Evolutionary conservation across 2,113 vertebrate genomes (phyloP).

Genomic region (Tupaia chinensis): DNA sequence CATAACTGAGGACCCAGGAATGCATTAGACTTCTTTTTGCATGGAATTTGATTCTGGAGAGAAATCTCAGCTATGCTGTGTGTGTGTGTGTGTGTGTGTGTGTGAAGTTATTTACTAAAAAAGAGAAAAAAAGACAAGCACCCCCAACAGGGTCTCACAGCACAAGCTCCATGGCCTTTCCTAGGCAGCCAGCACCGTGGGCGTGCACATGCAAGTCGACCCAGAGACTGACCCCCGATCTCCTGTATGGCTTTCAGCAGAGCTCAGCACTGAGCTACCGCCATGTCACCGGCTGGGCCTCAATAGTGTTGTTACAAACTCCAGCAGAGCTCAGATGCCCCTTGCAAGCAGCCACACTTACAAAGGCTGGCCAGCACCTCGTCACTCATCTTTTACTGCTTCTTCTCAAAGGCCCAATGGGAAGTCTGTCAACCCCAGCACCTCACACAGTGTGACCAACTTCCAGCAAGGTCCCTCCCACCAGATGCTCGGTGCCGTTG

Average conservation of each 20-base stretch:
- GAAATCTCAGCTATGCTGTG: neutral
- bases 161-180: too few relatives aligned
- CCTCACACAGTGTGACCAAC: rapidly evolving
- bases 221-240: too few relatives aligned
- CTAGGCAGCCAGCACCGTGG: too few relatives aligned
- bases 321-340: neutral
- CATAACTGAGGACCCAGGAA: neutral
- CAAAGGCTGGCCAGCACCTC: neutral
- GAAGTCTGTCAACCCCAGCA: neutral
- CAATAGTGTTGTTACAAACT: neutral
- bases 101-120: too few relatives aligned
- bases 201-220: too few relatives aligned
- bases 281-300: too few relatives aligned
- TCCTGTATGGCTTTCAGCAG: too few relatives aligned
- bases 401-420: neutral
- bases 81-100: too few relatives aligned
- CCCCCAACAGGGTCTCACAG: too few relatives aligned
- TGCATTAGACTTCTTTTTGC: neutral
- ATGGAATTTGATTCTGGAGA: neutral
- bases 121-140: too few relatives aligned
- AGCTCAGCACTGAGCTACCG: too few relatives aligned
- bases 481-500: neutral
- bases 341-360: neutral
- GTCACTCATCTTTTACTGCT: neutral
- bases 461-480: neutral